Percentiles rank a stretch among this genome's conserved stretches.
Conservation (phyloP, 2,113 vertebrate species). For the Artemisiospiza belli region DNA sequence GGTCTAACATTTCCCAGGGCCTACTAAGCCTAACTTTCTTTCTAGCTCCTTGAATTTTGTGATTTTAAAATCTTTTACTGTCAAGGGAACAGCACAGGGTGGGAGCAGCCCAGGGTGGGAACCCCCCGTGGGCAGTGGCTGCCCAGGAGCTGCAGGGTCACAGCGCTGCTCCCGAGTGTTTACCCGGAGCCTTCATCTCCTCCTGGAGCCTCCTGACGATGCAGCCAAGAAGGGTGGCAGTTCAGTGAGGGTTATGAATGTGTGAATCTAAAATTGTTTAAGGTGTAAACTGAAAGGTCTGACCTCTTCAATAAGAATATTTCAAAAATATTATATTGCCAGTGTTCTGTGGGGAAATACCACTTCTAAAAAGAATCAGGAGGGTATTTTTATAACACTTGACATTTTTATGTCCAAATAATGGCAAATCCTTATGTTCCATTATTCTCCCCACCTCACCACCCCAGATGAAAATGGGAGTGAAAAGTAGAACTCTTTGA, state of each 20-base stretch:
- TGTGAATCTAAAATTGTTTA: not conserved
- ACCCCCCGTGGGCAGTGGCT: rapidly evolving
- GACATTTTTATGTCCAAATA: not conserved
- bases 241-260: not conserved
- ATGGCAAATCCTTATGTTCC: not conserved
- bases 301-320: not conserved
- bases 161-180: not conserved
- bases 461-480: not conserved
- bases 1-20: no score
- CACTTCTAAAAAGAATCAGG: not conserved
- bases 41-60: no score
- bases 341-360: not conserved
- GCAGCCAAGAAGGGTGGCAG: not conserved
- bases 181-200: rapidly evolving
- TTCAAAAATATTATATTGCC: not conserved
- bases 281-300: not conserved
- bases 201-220: not conserved
- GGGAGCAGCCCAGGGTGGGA: not conserved
- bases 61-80: no score
- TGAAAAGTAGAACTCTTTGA: not conserved
- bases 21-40: no score
- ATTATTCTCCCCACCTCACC: not conserved
- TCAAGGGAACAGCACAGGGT: not conserved
- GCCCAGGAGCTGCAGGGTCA: not conserved
- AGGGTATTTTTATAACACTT: not conserved